phyloP scores from a whole-genome alignment of 2,113 vertebrate species.

The Chaetodon auriga region DNA sequence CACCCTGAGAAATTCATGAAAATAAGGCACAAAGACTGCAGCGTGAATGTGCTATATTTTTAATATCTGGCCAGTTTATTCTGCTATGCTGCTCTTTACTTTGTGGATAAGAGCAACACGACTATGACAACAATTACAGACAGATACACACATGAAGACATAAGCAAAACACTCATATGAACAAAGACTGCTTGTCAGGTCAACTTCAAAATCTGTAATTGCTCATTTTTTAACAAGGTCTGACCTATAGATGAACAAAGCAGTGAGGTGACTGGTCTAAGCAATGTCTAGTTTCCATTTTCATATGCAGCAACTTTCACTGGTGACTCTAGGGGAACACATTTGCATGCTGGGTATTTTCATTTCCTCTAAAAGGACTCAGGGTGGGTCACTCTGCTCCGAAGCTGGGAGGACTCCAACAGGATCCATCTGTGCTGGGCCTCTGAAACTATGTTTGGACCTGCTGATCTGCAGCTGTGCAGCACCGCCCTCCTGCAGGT shows the following conservation, averaged over 20 bases:
- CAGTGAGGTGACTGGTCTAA: not conserved
- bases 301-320: slow-evolving; percentile 18
- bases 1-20: too few relatives aligned
- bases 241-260: not conserved
- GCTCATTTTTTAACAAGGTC: not conserved
- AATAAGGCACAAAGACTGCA: too few relatives aligned
- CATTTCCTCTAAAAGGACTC: not conserved
- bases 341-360: slow-evolving; percentile 22
- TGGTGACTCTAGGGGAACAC: not conserved
- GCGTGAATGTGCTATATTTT: not conserved
- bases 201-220: not conserved
- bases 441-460: not conserved
- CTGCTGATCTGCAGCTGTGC: slow-evolving; percentile 9
- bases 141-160: not conserved
- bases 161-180: not conserved
- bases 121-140: not conserved
- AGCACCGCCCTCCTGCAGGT: slow-evolving; percentile 6
- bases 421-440: not conserved
- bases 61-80: not conserved
- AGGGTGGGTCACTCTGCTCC: not conserved
- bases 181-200: not conserved
- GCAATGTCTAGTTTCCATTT: slow-evolving; percentile 1
- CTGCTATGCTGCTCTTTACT: not conserved
- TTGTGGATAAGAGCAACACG: not conserved
- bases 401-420: not conserved